Evolutionary conservation across 2,888 invertebrate species (phyloP).

Genomic region (Dichetophora obliterata): DNA sequence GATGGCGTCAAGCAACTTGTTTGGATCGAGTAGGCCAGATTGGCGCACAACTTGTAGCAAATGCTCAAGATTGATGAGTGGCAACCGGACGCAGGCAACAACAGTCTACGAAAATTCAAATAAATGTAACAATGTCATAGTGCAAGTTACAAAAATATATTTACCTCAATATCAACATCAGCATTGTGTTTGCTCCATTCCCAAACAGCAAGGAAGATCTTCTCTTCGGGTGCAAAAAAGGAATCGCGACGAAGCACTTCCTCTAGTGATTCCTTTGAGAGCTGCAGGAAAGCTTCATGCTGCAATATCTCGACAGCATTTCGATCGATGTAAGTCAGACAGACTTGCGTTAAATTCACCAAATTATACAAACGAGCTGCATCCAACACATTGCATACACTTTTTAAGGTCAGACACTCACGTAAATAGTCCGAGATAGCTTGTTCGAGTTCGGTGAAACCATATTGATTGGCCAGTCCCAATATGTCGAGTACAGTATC

Average conservation of each 20-base stretch:
- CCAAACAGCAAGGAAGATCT: conserved; percentile 92
- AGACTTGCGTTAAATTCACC: conserved; percentile 80
- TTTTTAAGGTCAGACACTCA: conserved; percentile 86
- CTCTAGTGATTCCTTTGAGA: conserved; percentile 84
- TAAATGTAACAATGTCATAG: neutral
- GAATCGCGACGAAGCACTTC: conserved; percentile 92
- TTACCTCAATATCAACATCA: conserved; percentile 69
- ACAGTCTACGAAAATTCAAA: conserved; percentile 69
- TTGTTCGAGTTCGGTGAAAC: conserved; percentile 90
- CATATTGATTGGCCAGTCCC: conserved; percentile 95
- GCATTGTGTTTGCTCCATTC: conserved; percentile 88
- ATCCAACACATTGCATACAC: conserved; percentile 95
- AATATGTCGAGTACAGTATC: conserved; percentile 79
- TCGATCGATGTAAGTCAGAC: conserved; percentile 90
- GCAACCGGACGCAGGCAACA: conserved; percentile 80
- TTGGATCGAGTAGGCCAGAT: conserved; percentile 87
- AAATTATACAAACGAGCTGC: conserved; percentile 82
- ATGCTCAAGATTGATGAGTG: conserved; percentile 89
- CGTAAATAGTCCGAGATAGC: conserved; percentile 94
- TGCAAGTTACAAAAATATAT: neutral
- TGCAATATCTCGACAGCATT: conserved; percentile 88
- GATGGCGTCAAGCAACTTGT: conserved; percentile 94
- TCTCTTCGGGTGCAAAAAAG: conserved; percentile 95
- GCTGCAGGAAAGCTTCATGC: conserved; percentile 85
- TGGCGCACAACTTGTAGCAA: conserved; percentile 90